Base-by-base conservation (phyloP, 1,140 invertebrate genomes). In the Pseudomyrmex flavicornis region DNA sequence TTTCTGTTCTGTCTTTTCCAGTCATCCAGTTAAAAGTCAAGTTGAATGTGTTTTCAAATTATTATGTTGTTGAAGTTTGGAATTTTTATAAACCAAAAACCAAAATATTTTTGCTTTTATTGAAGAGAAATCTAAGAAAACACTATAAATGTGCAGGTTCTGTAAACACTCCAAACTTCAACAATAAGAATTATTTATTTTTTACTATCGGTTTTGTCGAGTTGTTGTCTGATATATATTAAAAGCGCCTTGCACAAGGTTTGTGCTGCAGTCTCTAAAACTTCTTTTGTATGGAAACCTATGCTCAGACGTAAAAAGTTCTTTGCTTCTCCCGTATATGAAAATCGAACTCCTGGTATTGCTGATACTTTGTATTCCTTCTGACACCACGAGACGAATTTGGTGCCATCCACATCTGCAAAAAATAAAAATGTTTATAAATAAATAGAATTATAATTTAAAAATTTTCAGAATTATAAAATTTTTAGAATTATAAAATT, bases 261-360 rank as follows among this genome's bases (percentile, higher is more conserved):
- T 85, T 86, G 65, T 17, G 73, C 75, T 0, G 91, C 93, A 77
- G 76, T 85, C 69, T 84, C 62, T 46, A 95, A 86, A 59, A 63
- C 85, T n/a, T 92, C 91, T 17, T 79, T 84, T 17, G 68, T 70
- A 65, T 94, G 94, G 89, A 95, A 95, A n/a, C 93, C 93, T 83
- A 95, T 95, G 20, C 94, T 94, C 50, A 95, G 52, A 48, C 95
- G 91, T 50, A 95, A 91, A 74, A 85, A 93, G 84, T 95, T 94
- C 52, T 92, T 92, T 10, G 89, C 91, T n/a, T 89, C 85, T 48
- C 89, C 90, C 1, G 77, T 86, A 46, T 88, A 63, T 9, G 93
- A 94, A 87, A 95, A 95, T 63, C 90, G 83, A n/a, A 85, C n/a
- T 0, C 95, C 95, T 9, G 93, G 93, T 80, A 96, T 94, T 15